These are phyloP conservation scores for Pyrrhosoma nymphula DNA, from an alignment of 2,888 invertebrate genomes.

Conservation along the genomic window DNA sequence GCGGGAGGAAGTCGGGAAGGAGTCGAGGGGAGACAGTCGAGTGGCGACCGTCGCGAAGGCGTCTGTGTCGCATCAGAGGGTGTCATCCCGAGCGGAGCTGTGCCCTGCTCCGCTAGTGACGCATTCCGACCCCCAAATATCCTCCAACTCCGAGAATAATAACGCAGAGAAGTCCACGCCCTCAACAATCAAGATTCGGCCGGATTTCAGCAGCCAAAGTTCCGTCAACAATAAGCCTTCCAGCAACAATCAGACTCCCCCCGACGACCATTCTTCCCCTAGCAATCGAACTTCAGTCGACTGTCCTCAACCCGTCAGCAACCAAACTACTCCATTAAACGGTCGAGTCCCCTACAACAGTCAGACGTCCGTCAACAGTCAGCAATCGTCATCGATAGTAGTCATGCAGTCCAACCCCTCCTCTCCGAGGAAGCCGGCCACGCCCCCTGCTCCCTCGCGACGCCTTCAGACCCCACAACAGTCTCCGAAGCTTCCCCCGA, in stretches of 20 bases:
- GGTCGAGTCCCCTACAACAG: neutral
- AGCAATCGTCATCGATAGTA: neutral
- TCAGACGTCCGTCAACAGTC: neutral
- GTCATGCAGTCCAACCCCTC: neutral
- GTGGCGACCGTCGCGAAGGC: constrained; percentile 46
- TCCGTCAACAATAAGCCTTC: neutral
- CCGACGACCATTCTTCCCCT: neutral
- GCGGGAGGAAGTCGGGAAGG: constrained; percentile 13
- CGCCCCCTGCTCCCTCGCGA: neutral
- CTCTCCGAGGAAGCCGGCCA: neutral
- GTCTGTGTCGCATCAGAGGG: neutral
- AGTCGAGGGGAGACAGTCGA: neutral
- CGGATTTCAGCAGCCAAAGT: neutral
- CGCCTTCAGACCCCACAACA: neutral
- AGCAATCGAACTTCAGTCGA: neutral
- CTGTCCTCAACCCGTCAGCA: neutral
- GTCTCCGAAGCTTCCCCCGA: neutral
- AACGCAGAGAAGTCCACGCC: neutral
- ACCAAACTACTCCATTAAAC: neutral
- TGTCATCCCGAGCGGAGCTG: constrained; percentile 38
- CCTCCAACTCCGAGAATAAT: neutral
- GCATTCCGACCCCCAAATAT: neutral
- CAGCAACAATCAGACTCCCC: neutral
- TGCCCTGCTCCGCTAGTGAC: constrained; percentile 16
- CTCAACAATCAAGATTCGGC: neutral